Conservation (phyloP, 2,888 invertebrate genomes). For the Cephus runcator region DNA sequence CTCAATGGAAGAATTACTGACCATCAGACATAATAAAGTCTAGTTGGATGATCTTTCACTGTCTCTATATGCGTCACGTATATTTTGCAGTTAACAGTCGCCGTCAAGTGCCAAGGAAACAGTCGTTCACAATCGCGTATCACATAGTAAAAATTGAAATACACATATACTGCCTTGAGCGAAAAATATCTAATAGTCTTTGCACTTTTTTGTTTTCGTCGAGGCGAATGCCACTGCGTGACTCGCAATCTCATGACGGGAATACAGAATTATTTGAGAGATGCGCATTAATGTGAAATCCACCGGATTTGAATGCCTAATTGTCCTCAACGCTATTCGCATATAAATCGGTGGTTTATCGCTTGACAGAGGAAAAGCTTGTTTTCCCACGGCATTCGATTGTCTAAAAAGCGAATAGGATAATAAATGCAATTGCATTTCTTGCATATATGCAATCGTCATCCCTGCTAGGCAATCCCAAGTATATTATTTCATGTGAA, state of each 20-base stretch:
- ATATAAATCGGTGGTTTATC: background rate
- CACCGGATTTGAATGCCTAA: background rate
- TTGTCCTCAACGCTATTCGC: background rate
- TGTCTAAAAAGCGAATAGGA: background rate
- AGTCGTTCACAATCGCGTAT: background rate
- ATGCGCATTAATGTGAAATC: background rate
- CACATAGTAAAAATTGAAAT: background rate
- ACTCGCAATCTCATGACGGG: background rate
- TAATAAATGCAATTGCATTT: background rate
- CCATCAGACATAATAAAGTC: constrained; percentile 45
- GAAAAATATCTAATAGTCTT: background rate
- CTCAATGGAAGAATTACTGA: constrained; percentile 46
- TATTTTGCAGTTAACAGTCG: background rate
- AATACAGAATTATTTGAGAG: background rate
- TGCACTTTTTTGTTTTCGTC: background rate
- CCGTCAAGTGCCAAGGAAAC: background rate
- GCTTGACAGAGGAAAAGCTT: background rate
- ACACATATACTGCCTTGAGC: background rate
- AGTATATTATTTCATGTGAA: background rate
- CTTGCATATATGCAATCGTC: background rate
- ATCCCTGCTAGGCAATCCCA: background rate
- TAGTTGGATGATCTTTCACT: constrained; percentile 11
- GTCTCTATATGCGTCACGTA: background rate
- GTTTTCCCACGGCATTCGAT: background rate
- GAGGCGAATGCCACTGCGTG: background rate